phyloP scores from a whole-genome alignment of 2,113 vertebrate genomes.

The Gadus chalcogrammus region DNA sequence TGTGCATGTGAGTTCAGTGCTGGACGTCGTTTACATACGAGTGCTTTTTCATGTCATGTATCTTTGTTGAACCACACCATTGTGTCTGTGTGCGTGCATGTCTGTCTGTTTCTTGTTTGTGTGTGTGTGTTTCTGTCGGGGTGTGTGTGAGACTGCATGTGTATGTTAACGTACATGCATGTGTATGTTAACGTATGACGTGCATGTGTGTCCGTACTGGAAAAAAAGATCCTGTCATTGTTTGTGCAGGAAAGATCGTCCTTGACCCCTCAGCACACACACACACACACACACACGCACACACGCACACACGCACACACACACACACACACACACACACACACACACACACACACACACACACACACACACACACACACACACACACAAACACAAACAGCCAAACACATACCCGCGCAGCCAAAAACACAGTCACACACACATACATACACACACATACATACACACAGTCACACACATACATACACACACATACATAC shows the following conservation, averaged over 20 bases:
- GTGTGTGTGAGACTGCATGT: not conserved
- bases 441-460: not conserved
- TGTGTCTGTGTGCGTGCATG: too few species aligned
- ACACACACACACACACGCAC: not conserved
- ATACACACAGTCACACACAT: not conserved
- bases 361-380: not conserved
- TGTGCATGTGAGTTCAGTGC: not conserved
- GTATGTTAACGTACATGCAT: not conserved
- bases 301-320: not conserved
- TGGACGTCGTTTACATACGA: too few species aligned
- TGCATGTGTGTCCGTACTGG: not conserved
- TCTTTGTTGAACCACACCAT: not conserved
- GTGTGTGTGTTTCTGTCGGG: too few species aligned
- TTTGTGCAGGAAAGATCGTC: slow-evolving; percentile 2
- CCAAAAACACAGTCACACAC: not conserved
- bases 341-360: not conserved
- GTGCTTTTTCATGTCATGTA: too few species aligned
- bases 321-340: not conserved
- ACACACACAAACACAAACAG: not conserved
- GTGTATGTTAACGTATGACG: not conserved
- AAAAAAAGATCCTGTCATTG: not conserved
- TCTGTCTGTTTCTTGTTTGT: not conserved
- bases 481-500: not conserved
- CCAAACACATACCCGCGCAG: not conserved
- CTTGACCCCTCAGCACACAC: not conserved